phyloP scores from a whole-genome alignment of 2,888 invertebrate species.

The Trichacis sp. region DNA sequence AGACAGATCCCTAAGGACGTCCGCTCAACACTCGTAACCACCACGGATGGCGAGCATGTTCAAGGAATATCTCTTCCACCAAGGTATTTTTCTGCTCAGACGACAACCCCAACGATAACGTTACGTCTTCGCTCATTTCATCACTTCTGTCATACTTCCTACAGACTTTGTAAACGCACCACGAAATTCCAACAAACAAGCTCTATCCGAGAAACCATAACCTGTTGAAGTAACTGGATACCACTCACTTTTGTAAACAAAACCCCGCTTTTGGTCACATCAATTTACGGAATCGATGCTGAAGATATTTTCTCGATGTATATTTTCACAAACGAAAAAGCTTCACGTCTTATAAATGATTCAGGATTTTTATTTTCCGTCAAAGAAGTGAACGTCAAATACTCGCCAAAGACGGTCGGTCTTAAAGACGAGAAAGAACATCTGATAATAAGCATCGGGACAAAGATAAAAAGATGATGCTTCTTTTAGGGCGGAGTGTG shows the following conservation, averaged over 20 bases:
- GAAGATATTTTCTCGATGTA: neutral
- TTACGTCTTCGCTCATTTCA: constrained; percentile 39
- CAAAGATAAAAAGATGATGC: neutral
- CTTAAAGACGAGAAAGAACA: neutral
- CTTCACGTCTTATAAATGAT: too few species aligned
- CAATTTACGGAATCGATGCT: too few species aligned
- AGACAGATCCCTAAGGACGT: constrained; percentile 41
- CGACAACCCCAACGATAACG: constrained; percentile 52
- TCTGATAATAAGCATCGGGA: neutral
- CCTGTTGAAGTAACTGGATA: constrained; percentile 56
- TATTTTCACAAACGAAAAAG: too few species aligned
- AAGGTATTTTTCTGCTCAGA: constrained; percentile 44
- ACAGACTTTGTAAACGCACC: constrained; percentile 43
- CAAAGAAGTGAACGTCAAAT: neutral
- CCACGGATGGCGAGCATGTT: constrained; percentile 25
- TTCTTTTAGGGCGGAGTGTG: constrained; percentile 48
- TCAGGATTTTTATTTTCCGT: neutral
- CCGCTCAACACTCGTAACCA: constrained; percentile 41
- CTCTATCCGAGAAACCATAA: constrained; percentile 31
- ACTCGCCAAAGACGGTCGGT: neutral
- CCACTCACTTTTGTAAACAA: constrained; percentile 64
- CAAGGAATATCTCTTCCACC: constrained; percentile 21
- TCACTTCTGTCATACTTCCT: constrained; percentile 23
- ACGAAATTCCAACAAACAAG: constrained; percentile 29
- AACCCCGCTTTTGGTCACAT: neutral